phyloP scores from a whole-genome alignment of 2,797 vertebrate species.

The Thamnophis elegans region DNA sequence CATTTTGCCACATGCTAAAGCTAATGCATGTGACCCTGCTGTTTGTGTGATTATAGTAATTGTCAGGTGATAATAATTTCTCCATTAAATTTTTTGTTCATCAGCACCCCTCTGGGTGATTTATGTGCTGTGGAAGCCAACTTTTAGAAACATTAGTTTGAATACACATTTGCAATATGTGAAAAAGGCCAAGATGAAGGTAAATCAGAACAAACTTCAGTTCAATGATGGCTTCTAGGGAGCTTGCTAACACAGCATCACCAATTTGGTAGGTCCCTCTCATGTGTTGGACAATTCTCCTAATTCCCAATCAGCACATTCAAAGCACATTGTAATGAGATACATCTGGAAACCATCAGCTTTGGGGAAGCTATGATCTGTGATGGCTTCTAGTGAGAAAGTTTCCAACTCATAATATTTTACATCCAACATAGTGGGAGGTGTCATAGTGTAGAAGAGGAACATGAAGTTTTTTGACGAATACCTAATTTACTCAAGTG shows the following conservation, averaged over 20 bases:
- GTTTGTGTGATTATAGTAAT: neutral
- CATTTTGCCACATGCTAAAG: neutral
- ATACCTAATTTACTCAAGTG: neutral
- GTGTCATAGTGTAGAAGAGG: neutral
- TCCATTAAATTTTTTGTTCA: neutral
- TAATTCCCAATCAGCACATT: neutral
- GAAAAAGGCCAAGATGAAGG: neutral
- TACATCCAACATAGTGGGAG: neutral
- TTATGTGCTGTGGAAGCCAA: neutral
- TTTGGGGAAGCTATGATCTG: neutral
- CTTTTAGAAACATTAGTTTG: neutral
- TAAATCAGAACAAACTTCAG: neutral
- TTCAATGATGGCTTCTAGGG: neutral
- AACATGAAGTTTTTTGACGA: neutral
- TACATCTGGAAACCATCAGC: neutral
- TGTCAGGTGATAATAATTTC: neutral
- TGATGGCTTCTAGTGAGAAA: neutral
- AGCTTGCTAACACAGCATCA: neutral
- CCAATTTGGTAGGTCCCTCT: neutral
- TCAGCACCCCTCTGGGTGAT: neutral
- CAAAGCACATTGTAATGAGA: neutral
- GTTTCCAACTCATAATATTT: neutral
- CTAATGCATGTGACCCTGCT: neutral
- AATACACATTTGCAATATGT: neutral
- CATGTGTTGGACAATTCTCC: neutral